These are phyloP conservation scores for Phylloscopus trochiloides DNA, from an alignment of 2,113 vertebrate genomes.

Conservation along the genomic window DNA sequence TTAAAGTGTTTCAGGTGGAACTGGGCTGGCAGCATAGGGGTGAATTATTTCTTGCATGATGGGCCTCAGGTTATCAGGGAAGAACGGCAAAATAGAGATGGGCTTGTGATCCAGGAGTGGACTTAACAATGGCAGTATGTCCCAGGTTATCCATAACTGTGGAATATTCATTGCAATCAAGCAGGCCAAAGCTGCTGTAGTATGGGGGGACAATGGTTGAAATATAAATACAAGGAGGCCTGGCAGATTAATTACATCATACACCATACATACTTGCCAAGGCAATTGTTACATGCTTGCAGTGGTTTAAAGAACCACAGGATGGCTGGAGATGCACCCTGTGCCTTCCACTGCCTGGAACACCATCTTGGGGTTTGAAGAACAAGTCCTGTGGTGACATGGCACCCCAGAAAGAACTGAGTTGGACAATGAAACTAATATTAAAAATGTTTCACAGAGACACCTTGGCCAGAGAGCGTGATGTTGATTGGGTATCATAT, in stretches of 20 bases:
- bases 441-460: not conserved
- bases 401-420: not conserved
- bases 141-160: not conserved
- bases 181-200: too few species aligned
- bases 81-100: not conserved
- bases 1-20: not conserved
- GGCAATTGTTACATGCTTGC: not conserved
- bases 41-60: not conserved
- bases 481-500: not conserved
- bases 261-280: not conserved
- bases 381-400: too few species aligned
- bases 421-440: not conserved
- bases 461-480: not conserved
- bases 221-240: not conserved
- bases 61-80: not conserved
- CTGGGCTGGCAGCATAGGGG: not conserved
- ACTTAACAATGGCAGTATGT: not conserved
- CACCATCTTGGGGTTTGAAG: not conserved
- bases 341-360: not conserved
- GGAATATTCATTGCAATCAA: not conserved
- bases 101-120: not conserved
- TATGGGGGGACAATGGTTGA: not conserved
- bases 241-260: not conserved
- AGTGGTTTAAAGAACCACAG: not conserved
- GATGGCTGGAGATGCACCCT: too few species aligned